Conservation (phyloP, 2,888 invertebrate species). For the Pomacea canaliculata region DNA sequence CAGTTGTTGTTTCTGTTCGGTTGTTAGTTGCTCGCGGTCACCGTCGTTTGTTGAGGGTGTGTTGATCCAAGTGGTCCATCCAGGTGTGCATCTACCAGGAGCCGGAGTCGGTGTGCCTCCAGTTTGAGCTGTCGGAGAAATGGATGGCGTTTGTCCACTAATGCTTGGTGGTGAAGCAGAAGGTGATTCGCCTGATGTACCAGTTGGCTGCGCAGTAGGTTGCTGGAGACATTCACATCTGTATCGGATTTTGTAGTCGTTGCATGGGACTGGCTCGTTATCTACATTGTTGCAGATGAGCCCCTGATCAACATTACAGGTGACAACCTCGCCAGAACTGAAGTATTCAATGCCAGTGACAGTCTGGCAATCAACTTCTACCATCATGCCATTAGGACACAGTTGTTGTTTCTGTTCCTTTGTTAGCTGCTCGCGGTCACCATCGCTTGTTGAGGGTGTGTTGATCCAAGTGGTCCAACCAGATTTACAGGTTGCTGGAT, state of each 20-base stretch:
- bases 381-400: conserved; percentile 38
- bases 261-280: conserved; percentile 49
- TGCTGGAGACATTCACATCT: conserved; percentile 70
- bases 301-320: conserved; percentile 76
- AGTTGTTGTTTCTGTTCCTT: conserved; percentile 36
- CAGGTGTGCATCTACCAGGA: too few relatives aligned
- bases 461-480: conserved; percentile 51
- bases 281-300: conserved; percentile 69
- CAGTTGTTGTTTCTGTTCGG: too few relatives aligned
- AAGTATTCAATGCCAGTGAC: conserved; percentile 42
- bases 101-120: too few relatives aligned
- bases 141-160: background rate
- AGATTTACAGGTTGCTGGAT: background rate
- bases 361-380: conserved; percentile 43
- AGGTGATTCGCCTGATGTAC: conserved; percentile 9
- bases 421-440: conserved; percentile 47
- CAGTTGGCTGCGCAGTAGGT: conserved; percentile 9
- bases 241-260: conserved; percentile 62
- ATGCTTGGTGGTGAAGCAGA: conserved; percentile 6
- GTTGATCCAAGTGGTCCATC: too few relatives aligned
- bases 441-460: conserved; percentile 40
- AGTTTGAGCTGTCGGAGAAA: too few relatives aligned
- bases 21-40: too few relatives aligned
- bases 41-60: too few relatives aligned
- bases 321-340: conserved; percentile 44